Base-by-base conservation (phyloP, 2,797 vertebrate genomes). In the Mus caroli region DNA sequence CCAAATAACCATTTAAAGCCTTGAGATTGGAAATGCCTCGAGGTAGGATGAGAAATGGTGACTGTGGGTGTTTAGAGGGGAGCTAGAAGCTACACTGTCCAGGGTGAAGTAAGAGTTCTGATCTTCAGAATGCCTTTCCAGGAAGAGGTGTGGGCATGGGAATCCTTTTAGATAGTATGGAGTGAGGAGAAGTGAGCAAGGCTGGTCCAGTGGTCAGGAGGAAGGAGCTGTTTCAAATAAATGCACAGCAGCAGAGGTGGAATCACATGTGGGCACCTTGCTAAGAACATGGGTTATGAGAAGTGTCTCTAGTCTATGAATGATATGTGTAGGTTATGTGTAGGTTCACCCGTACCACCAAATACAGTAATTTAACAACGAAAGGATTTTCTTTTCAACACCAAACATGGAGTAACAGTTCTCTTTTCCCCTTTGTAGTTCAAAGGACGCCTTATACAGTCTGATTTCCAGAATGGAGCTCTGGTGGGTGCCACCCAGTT, bases 1-100 rank as follows among this genome's bases (percentile, higher is more conserved):
- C 71, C 95, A 95, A 90, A 86, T 84, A 94, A 46, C 56, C 22
- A 20, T 34, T 79, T n/a, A 20, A 20, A 89, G 40, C 8, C 90
- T 92, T 78, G 91, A 90, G 90, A 88, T 7, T 64, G 79, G 50
- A 91, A 24, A 14, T 73, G 8, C 86, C 71, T 76, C 40, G 85
- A 91, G 22, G 37, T 14, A 90, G 69, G 78, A 26, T 50, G 43
- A 58, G 56, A 86, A 75, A 82, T 24, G 14, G 43, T 77, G 37
- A 58, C 24, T 54, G 2, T 28, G 71, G 46, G 28, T 71, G 22
- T 40, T 85, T 73, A 90, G 73, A 90, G 26, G 54, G 88, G 78
- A 84, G 84, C 26, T 92, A 54, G 95, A 83, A 17, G 56, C 4
- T 50, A 40, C 20, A 62, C 14, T 6, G 13, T 28, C 14, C 85